Conservation (phyloP, 2,888 invertebrate species). For the Camptogramma bilineatum region DNA sequence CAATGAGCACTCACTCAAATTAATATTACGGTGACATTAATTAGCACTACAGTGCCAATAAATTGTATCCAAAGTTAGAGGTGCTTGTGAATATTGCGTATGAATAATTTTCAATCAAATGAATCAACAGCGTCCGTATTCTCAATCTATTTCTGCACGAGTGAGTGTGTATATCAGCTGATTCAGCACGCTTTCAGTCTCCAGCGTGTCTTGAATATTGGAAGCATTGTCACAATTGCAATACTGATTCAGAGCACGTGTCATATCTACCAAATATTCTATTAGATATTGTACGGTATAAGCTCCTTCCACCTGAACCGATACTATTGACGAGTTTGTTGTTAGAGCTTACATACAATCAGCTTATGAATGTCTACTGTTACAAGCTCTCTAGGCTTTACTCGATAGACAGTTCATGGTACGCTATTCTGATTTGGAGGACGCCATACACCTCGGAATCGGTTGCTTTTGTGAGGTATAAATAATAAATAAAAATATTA, state of each 20-base stretch:
- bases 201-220: slow-evolving; percentile 37
- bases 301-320: slow-evolving; percentile 28
- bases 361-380: background rate
- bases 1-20: too few species aligned
- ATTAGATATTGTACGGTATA: slow-evolving; percentile 33
- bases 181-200: slow-evolving; percentile 37
- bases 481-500: too few species aligned
- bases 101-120: slow-evolving; percentile 22
- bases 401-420: background rate
- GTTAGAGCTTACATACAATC: slow-evolving; percentile 7
- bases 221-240: slow-evolving; percentile 37
- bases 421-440: background rate
- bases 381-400: background rate
- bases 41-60: background rate
- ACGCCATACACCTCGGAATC: background rate
- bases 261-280: slow-evolving; percentile 39
- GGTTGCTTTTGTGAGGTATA: too few species aligned
- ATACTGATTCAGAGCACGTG: slow-evolving; percentile 38
- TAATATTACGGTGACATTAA: too few species aligned
- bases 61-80: background rate
- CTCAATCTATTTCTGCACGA: slow-evolving; percentile 20
- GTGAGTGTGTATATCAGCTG: slow-evolving; percentile 27
- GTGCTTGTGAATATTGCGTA: background rate
- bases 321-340: slow-evolving; percentile 17
- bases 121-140: slow-evolving; percentile 19